These are phyloP conservation scores for Cantharis flavilabris DNA, from an alignment of 2,888 invertebrate species.

Conservation along the genomic window DNA sequence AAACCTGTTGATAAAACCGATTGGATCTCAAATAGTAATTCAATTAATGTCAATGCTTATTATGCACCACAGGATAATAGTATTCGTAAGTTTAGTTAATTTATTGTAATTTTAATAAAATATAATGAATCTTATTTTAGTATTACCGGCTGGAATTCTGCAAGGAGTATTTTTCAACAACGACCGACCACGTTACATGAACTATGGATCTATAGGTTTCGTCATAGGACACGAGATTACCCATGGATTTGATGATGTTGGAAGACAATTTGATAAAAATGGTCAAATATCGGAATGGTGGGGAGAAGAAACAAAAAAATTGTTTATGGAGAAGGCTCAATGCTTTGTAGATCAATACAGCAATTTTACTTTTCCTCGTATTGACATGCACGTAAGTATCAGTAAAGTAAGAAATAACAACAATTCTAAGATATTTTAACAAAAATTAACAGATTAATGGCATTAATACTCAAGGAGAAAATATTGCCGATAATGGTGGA, in stretches of 20 bases:
- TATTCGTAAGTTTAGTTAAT: slow-evolving; percentile 55
- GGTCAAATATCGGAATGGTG: slow-evolving; percentile 14
- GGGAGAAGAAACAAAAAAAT: slow-evolving; percentile 2
- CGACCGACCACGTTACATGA: slow-evolving; percentile 82
- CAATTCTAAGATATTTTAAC: too few species aligned
- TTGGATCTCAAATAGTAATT: slow-evolving; percentile 58
- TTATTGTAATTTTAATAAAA: neutral
- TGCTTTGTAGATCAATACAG: slow-evolving; percentile 90
- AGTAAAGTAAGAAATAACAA: neutral
- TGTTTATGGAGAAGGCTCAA: slow-evolving; percentile 61
- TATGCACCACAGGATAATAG: slow-evolving; percentile 60
- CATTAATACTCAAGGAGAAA: slow-evolving; percentile 91
- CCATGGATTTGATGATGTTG: slow-evolving; percentile 70
- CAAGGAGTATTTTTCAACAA: slow-evolving; percentile 86
- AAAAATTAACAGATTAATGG: slow-evolving; percentile 74
- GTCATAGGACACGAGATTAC: slow-evolving; percentile 88
- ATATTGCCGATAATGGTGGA: slow-evolving; percentile 93
- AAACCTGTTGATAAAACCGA: slow-evolving; percentile 59
- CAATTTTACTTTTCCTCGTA: slow-evolving; percentile 76
- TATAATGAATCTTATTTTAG: slow-evolving; percentile 55
- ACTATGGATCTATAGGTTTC: slow-evolving; percentile 83
- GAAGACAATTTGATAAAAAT: slow-evolving; percentile 8
- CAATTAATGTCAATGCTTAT: slow-evolving; percentile 61
- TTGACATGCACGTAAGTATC: slow-evolving; percentile 59
- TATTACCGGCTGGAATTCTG: slow-evolving; percentile 86